Conservation (phyloP, 2,113 vertebrate species). For the Rhinolophus sinicus region DNA sequence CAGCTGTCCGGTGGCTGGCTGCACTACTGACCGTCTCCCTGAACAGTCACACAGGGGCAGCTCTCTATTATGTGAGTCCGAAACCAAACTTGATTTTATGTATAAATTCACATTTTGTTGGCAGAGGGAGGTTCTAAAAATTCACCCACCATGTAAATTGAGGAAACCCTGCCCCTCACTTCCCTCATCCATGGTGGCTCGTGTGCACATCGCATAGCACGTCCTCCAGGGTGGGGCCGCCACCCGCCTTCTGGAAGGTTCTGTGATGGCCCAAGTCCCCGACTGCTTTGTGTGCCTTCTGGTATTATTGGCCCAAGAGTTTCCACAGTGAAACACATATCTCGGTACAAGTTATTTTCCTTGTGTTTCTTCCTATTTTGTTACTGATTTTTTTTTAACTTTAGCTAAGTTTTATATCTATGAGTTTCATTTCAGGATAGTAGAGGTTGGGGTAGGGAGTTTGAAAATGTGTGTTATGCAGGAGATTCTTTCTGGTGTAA, state of each 20-base stretch:
- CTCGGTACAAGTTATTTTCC: background rate
- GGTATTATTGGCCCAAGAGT: background rate
- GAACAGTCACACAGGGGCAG: background rate
- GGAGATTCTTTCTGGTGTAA: background rate
- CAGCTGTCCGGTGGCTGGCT: background rate
- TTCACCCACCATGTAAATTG: background rate
- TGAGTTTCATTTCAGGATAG: constrained; percentile 32
- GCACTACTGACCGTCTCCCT: background rate
- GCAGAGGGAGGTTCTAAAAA: background rate
- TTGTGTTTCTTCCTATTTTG: background rate
- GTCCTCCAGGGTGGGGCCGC: background rate
- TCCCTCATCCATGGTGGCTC: background rate
- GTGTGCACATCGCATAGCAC: too few relatives aligned
- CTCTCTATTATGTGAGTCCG: background rate
- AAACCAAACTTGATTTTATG: background rate
- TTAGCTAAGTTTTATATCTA: background rate
- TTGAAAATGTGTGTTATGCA: background rate
- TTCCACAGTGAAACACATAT: background rate
- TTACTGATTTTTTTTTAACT: background rate
- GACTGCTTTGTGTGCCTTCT: background rate
- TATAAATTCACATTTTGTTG: background rate
- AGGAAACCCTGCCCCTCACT: background rate
- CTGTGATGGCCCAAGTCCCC: background rate
- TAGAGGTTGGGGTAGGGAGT: background rate
- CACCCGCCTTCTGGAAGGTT: background rate